phyloP scores from a whole-genome alignment of 1,140 invertebrate species.

The Papilio aristodemus region DNA sequence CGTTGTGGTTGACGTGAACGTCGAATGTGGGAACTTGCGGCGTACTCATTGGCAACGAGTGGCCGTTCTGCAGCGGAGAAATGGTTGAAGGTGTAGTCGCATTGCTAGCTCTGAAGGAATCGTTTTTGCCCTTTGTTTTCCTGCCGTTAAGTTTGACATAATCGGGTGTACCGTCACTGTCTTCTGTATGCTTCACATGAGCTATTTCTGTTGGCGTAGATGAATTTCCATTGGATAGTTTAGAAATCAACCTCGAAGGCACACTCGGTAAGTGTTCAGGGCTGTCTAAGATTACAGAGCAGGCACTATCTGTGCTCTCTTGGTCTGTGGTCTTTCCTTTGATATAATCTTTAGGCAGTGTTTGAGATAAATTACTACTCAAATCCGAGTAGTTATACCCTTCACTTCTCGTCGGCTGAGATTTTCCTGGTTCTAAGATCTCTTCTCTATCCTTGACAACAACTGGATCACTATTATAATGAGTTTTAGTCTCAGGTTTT shows the following conservation, averaged over 20 bases:
- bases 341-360: conserved; percentile 43
- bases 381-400: conserved; percentile 56
- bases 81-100: conserved; percentile 75
- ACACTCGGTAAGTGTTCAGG: conserved; percentile 64
- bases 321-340: conserved; percentile 63
- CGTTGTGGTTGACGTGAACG: conserved; percentile 71
- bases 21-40: conserved; percentile 72
- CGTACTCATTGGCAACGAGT: conserved; percentile 64
- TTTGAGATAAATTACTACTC: conserved; percentile 52
- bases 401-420: conserved; percentile 55
- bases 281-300: conserved; percentile 61
- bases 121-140: conserved; percentile 63
- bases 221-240: conserved; percentile 73
- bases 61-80: conserved; percentile 74
- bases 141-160: conserved; percentile 57
- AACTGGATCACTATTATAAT: conserved; percentile 58
- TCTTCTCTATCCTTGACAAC: conserved; percentile 55
- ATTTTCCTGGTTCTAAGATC: conserved; percentile 50
- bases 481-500: conserved; percentile 39
- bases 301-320: conserved; percentile 68
- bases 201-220: conserved; percentile 65
- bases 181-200: conserved; percentile 42
- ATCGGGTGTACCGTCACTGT: conserved; percentile 63
- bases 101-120: conserved; percentile 64
- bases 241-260: conserved; percentile 68